Base-by-base conservation (phyloP, 2,113 vertebrate species). In the Turnix velox region DNA sequence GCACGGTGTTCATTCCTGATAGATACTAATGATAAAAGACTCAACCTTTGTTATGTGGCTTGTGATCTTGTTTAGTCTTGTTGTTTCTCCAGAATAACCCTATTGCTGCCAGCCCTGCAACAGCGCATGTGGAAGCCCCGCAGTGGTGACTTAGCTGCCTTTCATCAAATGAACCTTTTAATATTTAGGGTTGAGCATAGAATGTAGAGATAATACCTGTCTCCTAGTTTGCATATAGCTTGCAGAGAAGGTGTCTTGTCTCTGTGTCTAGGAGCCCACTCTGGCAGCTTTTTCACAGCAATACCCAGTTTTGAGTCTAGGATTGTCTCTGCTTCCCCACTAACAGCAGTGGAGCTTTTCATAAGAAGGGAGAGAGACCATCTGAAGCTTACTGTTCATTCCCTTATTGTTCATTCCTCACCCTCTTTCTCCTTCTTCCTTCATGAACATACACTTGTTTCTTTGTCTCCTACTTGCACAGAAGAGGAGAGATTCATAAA, bases 391-490 rank as follows among this genome's bases (percentile, higher is more conserved):
- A 8, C 14, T 37, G 11, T 43, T 3, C 13, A 5, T 46, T 12
- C 28, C 4, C 23, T 82, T 48, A 8, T 12, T 37, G 11, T 43
- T 3, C 13, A 5, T 46, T 12, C 28, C 4, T 19, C 78, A 30
- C 24, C 14, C 6, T 31, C 23, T 23, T 87, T 31, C 37, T 46
- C 31, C 12, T 48, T 57, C 12, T 45, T 49, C 15, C 12, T 12
- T 30, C 40, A n/a, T 57, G 31, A 37, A 8, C 9, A 4, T 22
- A 24, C 14, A 2, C 30, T 89, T 27, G 7, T 61, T 90, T 61
- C 51, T 88, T 92, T 93, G 80, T 87, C 75, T 89, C 25, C 66
- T 76, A 45, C 20, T 59, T 85, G 31, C 11, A 20, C 30, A 76
- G 45, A 30, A 3, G 3, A 7, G 12, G 17, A 67, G 43, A 37